Conservation (phyloP, 2,888 invertebrate genomes). For the Pseudococcus longispinus region DNA sequence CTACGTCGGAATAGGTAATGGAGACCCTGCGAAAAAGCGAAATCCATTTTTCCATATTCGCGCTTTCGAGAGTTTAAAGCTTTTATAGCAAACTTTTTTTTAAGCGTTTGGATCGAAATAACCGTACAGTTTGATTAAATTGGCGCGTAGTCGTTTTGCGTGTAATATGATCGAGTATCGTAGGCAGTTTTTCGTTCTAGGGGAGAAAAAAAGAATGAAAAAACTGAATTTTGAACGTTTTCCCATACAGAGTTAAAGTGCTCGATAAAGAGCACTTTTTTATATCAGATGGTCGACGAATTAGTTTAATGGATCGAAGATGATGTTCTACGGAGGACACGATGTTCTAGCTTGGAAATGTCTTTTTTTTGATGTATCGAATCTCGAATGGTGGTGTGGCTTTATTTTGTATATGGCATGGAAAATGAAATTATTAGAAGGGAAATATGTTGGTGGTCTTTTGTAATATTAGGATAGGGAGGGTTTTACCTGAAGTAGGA, state of each 20-base stretch:
- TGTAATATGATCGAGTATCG: conserved; percentile 20
- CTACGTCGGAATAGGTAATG: not conserved
- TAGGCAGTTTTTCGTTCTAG: not conserved
- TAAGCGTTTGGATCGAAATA: not conserved
- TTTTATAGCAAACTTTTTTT: not conserved
- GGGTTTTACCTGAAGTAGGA: too few species aligned
- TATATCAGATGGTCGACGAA: not conserved
- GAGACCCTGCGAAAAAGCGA: not conserved
- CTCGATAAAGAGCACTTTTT: not conserved
- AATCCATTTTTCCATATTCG: not conserved
- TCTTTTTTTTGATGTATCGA: conserved; percentile 14
- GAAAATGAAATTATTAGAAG: too few species aligned
- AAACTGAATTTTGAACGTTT: conserved; percentile 8
- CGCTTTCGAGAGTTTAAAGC: not conserved
- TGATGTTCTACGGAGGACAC: not conserved
- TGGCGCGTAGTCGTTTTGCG: not conserved
- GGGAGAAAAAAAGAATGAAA: too few species aligned
- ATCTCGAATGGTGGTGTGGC: not conserved
- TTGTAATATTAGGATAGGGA: too few species aligned
- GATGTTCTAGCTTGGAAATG: not conserved
- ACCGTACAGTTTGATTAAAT: not conserved
- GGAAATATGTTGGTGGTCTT: not conserved
- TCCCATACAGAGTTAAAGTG: not conserved
- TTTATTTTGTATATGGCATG: not conserved
- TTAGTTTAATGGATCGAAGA: conserved; percentile 18